Base-by-base conservation (phyloP, 2,888 invertebrate genomes). In the Luperina nickerlii region DNA sequence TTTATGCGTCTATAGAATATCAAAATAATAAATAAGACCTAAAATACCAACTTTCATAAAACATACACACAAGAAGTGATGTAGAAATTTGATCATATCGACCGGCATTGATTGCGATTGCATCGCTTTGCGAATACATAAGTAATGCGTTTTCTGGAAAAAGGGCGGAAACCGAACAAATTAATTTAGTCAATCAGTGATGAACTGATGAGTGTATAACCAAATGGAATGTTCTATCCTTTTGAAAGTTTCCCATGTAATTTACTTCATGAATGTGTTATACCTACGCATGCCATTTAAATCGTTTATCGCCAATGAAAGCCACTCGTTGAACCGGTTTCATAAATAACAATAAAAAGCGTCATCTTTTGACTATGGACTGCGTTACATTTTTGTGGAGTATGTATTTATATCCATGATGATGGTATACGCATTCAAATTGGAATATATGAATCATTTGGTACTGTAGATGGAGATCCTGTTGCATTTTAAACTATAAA, bases 381-480 rank as follows among this genome's bases (percentile, higher is more conserved):
- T 69, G 74, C 66, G 76, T 76, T 69, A 82, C 70, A 77, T 84
- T 79, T 84, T 81, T 71, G 77, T 67, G 72, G n/a, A 75, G 78
- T 87, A 88, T 88, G 78, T 87, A 88, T 88, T 86, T 88, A 79
- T 87, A 87, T 76, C 51, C 63, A 73, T 81, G 87, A 82, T 78
- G 67, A 74, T 78, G 65, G 63, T 69, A 76, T 75, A 74, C 66
- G 69, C 66, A 79, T 65, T 79, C 72, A 62, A 54, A 67, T 72
- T 63, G 66, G 66, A 68, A 48, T 84, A 76, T 79, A 71, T 77
- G 75, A 81, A 69, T 85, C 80, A 88, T 75, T 27, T 75, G 66
- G 15, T 67, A 54, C 45, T 81, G 18, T 54, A 27, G 45, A 57
- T n/a, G 0, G 42, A 83, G 51, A 78, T 73, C 69, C 63, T 69